These are phyloP conservation scores for Brachionus sp. DNA, from an alignment of 1,140 invertebrate genomes.

Conservation along the genomic window DNA sequence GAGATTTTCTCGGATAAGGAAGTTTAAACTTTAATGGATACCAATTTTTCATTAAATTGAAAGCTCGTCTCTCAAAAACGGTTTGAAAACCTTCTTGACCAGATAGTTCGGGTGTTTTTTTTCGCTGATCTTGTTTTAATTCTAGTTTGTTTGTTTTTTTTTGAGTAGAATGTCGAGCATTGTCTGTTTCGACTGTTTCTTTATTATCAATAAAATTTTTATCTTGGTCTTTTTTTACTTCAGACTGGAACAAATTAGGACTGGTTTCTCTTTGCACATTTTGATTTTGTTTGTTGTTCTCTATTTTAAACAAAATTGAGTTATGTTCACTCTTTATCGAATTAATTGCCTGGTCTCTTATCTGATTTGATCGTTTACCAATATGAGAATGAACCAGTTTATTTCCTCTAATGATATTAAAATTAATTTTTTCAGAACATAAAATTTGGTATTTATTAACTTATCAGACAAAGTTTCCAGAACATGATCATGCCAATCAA, in stretches of 20 bases:
- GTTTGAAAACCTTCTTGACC: not conserved
- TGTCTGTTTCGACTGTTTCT: not conserved
- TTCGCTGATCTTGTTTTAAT: not conserved
- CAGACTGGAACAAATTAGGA: not conserved
- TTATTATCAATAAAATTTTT: not conserved
- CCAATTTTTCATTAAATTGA: constrained; percentile 14
- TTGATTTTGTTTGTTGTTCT: no score
- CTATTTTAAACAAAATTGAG: no score
- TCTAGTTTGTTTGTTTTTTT: not conserved
- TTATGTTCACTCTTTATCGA: no score
- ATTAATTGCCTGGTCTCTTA: no score
- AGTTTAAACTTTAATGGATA: constrained; percentile 43
- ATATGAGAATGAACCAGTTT: no score
- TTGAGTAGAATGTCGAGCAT: not conserved
- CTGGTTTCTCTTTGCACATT: no score
- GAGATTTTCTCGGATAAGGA: constrained; percentile 17
- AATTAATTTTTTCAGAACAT: no score
- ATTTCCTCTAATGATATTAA: no score
- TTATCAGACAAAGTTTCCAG: not conserved
- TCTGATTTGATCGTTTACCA: no score
- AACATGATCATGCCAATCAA: not conserved
- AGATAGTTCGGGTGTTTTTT: not conserved
- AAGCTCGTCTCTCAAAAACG: not conserved
- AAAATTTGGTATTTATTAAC: no score
- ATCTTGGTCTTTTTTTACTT: not conserved